Base-by-base conservation (phyloP, 2,797 vertebrate species). In the Philypnodon macrostomus region DNA sequence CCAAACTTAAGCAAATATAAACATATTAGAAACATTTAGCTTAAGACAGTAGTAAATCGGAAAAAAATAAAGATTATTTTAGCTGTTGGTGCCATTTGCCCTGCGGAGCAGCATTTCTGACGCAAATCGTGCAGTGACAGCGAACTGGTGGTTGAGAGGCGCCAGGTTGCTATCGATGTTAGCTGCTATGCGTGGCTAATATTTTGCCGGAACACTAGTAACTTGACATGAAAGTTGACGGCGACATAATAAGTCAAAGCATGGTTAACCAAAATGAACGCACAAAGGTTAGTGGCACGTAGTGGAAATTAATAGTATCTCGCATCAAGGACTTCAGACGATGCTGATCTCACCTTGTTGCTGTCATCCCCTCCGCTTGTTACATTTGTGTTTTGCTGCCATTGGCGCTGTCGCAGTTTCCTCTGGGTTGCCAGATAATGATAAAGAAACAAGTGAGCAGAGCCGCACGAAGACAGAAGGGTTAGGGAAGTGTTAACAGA, bases 351-450 rank as follows among this genome's bases (percentile, higher is more conserved):
- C 77, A 91, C 87, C 85, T 88, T 85, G 62, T 77, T 75, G 85
- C 86, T 83, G 79, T 89, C 89, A 80, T 87, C 88, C 72, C 88
- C 85, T 64, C 85, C 78, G 85, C 74, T 65, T 75, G 53, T 34
- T 53, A 71, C 70, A 30, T 58, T 77, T 70, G 23, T 81, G 76
- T 83, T 81, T 72, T 53, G 77, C 80, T 85, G 79, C 81, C 86
- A 85, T 77, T 78, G 77, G 67, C 75, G 72, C 85, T 85, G 85
- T 89, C 86, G 86, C 87, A 83, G 85, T 83, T 88, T 70, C 79
- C 58, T 70, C 67, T 1, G 79, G 82, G 81, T 88, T 88, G 84
- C 84, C 83, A 85, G 82, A 81, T 83, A 73, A 23, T 29, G 61
- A 37, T 53, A 65, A n/a, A 2, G 67, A 77, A 84, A 76, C 64